Base-by-base conservation (phyloP, 2,797 vertebrate species). In the Pseudomugil gertrudae region DNA sequence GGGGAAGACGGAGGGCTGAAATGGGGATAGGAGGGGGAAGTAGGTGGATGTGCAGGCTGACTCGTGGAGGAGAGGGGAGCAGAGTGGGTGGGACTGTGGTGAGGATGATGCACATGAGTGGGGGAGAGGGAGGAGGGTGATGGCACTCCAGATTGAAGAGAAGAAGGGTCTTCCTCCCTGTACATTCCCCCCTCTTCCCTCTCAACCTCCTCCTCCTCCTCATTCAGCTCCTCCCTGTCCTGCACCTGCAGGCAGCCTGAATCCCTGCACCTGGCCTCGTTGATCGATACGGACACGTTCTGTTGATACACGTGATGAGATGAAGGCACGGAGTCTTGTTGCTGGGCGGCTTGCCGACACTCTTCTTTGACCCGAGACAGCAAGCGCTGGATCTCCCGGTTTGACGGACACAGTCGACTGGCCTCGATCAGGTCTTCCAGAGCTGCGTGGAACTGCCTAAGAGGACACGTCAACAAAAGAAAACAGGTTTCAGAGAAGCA, bases 401-500 rank as follows among this genome's bases (percentile, higher is more conserved):
- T 99, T 88, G 96, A 96, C 14, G 97, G 97, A 75, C 96, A 98
- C 40, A 98, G 93, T 67, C 93, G 95, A 87, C 96, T 94, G 85
- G 97, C 97, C 89, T 98, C 97, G 15, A 95, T 96, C 92, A 99
- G 94, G 90, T 99, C 97, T 91, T 98, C 96, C 88, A 99, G 92
- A 36, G 97, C 97, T 79, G 95, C 95, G 63, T 96, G 94, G 88
- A 98, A 99, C 92, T 97, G 97, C 90, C 98, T 99, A 94, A 69
- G 91, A 71, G 66, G 86, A 21, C 3, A 60, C 11, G 51, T 40
- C 2, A 43, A 52, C 23, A 59, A 19, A n/a, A 54, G 0, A 35
- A 24, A 4, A 4, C 2, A 40, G 33, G 10, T 45, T 21, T 45
- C 4, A 63, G 24, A 62, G 11, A 27, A 30, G 13, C 13, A 33